phyloP scores from a whole-genome alignment of 1,140 invertebrate species.

The Goniozus legneri region DNA sequence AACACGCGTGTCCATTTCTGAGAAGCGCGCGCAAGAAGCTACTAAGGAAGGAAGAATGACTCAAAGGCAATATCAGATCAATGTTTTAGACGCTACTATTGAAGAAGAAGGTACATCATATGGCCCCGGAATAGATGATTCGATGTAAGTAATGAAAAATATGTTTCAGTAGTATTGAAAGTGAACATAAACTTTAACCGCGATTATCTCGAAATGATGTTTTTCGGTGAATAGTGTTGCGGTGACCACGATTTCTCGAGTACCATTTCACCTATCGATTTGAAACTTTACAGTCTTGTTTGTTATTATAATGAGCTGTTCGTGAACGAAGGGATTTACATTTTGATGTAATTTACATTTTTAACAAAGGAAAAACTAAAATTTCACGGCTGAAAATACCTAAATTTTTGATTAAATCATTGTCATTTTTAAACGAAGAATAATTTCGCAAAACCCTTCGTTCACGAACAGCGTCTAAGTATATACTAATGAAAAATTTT shows the following conservation, averaged over 20 bases:
- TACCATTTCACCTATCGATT: background rate
- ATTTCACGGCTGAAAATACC: background rate
- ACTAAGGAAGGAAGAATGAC: slow-evolving; percentile 16
- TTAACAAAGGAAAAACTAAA: background rate
- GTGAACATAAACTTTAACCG: background rate
- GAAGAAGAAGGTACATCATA: slow-evolving; percentile 16
- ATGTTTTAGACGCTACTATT: slow-evolving; percentile 16
- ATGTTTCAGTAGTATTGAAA: background rate
- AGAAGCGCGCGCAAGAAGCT: slow-evolving; percentile 11
- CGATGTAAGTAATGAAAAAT: slow-evolving; percentile 12
- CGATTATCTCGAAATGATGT: background rate
- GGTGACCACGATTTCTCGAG: slow-evolving; percentile 1
- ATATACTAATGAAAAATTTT: background rate
- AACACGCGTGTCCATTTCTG: background rate
- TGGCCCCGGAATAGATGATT: slow-evolving; percentile 14
- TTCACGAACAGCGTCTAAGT: background rate
- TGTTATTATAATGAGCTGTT: background rate
- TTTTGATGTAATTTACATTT: background rate
- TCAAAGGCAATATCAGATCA: slow-evolving; percentile 8
- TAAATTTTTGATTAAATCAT: background rate
- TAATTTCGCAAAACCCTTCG: background rate
- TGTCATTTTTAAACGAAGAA: slow-evolving; percentile 2
- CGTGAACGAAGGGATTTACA: background rate
- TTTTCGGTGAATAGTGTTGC: background rate
- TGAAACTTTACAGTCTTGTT: background rate